A percentile compares a stretch with the other conserved stretches of the same genome.
These are phyloP conservation scores for Drosophila tristis DNA, from an alignment of 1,140 invertebrate genomes.

Conservation along the genomic window DNA sequence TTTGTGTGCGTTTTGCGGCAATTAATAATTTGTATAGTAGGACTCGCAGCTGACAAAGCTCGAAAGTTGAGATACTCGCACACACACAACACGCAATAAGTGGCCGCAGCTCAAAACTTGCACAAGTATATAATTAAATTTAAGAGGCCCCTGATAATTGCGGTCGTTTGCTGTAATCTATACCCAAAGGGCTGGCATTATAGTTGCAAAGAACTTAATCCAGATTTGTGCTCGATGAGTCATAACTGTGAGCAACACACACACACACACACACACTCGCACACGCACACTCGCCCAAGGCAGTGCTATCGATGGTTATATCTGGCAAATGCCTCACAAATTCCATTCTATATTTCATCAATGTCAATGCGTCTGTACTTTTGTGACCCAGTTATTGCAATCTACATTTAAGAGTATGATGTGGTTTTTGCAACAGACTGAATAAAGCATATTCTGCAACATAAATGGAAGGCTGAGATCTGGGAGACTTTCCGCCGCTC, in stretches of 20 bases:
- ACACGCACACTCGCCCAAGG: too few relatives aligned
- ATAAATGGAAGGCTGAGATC: too few relatives aligned
- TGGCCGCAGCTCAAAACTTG: slow-evolving; percentile 36
- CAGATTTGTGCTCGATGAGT: too few relatives aligned
- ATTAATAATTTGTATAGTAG: slow-evolving; percentile 75
- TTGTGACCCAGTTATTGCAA: too few relatives aligned
- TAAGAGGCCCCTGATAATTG: slow-evolving; percentile 23
- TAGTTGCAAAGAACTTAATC: too few relatives aligned
- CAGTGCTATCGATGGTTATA: too few relatives aligned
- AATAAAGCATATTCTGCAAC: too few relatives aligned
- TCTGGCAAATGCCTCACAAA: background rate
- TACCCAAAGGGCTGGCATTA: background rate
- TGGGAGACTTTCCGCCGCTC: too few relatives aligned
- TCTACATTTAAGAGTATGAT: too few relatives aligned
- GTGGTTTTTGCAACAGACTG: too few relatives aligned
- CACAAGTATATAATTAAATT: slow-evolving; percentile 46
- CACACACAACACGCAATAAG: slow-evolving; percentile 8
- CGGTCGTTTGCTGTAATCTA: slow-evolving; percentile 1
- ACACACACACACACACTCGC: too few relatives aligned
- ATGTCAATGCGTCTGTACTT: slow-evolving; percentile 16
- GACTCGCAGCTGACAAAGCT: slow-evolving; percentile 42
- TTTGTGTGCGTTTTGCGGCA: slow-evolving; percentile 75
- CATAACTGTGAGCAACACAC: too few relatives aligned
- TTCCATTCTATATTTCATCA: slow-evolving; percentile 22
- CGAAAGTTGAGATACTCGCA: slow-evolving; percentile 25